A percentile compares a stretch with the other conserved stretches of the same genome.
Conservation (phyloP, 2,888 invertebrate genomes). For the Beris morrisii region DNA sequence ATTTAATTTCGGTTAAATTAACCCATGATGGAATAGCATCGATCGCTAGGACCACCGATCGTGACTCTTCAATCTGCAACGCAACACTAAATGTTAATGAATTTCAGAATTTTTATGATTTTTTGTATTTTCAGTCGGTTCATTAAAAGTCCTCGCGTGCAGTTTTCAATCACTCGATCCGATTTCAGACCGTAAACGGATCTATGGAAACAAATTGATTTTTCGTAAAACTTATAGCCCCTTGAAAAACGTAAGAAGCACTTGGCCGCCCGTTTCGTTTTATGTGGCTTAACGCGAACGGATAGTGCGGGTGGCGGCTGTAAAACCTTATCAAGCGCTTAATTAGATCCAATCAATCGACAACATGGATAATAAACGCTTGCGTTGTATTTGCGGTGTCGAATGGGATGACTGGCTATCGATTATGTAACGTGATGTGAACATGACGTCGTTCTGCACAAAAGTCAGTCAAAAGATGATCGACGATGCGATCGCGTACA, state of each 20-base stretch:
- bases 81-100: no score
- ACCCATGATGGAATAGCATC: no score
- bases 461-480: conserved; percentile 8
- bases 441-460: not conserved
- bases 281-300: not conserved
- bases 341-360: conserved; percentile 30
- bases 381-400: conserved; percentile 4
- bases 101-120: conserved; percentile 20
- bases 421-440: conserved; percentile 22
- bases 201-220: conserved; percentile 21
- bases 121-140: conserved; percentile 5
- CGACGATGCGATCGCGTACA: conserved; percentile 16
- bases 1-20: no score
- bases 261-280: not conserved
- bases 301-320: conserved; percentile 23
- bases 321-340: conserved; percentile 26
- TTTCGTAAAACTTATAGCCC: not conserved
- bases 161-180: conserved; percentile 21
- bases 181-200: conserved; percentile 5
- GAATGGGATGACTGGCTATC: conserved; percentile 8
- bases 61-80: no score
- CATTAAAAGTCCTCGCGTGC: conserved; percentile 20
- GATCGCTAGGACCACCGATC: no score
- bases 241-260: not conserved
- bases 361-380: not conserved